Percentiles rank a stretch among this genome's conserved stretches.
Conservation (phyloP, 2,888 invertebrate species). For the Embidobia sp. region DNA sequence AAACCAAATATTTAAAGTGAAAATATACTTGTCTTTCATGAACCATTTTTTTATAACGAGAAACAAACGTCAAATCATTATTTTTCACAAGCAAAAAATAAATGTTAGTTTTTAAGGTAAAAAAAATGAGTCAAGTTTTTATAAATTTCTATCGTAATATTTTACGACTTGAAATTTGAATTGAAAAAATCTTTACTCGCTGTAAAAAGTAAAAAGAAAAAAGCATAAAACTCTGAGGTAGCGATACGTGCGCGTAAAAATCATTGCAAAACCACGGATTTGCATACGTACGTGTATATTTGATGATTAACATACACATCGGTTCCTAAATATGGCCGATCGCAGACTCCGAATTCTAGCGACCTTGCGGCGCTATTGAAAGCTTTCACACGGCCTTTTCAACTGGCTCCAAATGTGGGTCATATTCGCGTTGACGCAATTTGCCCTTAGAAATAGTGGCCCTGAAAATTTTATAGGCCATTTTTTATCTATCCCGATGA, state of each 20-base stretch:
- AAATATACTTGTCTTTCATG: too few relatives aligned
- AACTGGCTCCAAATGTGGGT: slow-evolving; percentile 63
- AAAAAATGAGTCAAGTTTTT: too few relatives aligned
- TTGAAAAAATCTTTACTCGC: too few relatives aligned
- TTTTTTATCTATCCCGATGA: slow-evolving; percentile 57
- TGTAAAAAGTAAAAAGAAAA: too few relatives aligned
- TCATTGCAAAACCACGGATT: slow-evolving; percentile 29
- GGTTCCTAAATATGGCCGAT: slow-evolving; percentile 57
- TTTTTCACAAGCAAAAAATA: too few relatives aligned
- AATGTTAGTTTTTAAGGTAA: too few relatives aligned
- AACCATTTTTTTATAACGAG: too few relatives aligned
- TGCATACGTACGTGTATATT: slow-evolving; percentile 21
- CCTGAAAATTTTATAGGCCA: slow-evolving; percentile 60
- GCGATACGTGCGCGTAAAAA: background rate
- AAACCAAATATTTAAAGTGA: too few relatives aligned
- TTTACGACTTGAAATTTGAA: too few relatives aligned
- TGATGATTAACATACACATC: slow-evolving; percentile 27
- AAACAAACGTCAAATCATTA: too few relatives aligned
- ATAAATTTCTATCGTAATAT: too few relatives aligned
- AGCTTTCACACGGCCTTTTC: slow-evolving; percentile 63
- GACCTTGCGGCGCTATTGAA: slow-evolving; percentile 62
- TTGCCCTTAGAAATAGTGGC: slow-evolving; percentile 62
- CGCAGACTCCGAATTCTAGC: slow-evolving; percentile 53
- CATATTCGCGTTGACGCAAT: slow-evolving; percentile 62
- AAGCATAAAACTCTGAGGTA: too few relatives aligned